Conservation (phyloP, 2,888 invertebrate species). For the Drosophila neutralis region DNA sequence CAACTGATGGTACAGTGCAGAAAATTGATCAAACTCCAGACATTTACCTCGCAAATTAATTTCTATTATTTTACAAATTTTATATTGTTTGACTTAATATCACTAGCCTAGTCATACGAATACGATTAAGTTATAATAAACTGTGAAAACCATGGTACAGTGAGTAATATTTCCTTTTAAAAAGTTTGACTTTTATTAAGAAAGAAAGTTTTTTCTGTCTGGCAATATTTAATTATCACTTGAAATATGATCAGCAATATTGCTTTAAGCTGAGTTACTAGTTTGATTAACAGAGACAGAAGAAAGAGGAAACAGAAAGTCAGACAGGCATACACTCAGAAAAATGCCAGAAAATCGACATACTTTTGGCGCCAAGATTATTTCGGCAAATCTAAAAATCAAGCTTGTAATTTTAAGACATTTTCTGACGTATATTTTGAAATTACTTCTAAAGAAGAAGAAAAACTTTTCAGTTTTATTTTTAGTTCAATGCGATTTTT, state of each 20-base stretch:
- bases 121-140: background rate
- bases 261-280: background rate
- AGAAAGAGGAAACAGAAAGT: background rate
- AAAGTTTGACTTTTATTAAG: background rate
- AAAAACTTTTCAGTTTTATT: background rate
- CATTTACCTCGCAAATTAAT: background rate
- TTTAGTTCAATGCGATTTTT: background rate
- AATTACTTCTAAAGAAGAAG: background rate
- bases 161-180: background rate
- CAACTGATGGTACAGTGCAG: conserved; percentile 9
- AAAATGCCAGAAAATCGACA: background rate
- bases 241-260: background rate
- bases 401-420: background rate
- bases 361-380: background rate
- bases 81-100: background rate
- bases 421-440: background rate
- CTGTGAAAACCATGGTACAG: background rate
- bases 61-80: background rate
- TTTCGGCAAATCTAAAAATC: background rate
- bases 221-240: background rate
- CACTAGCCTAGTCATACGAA: background rate
- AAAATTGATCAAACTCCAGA: background rate
- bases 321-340: background rate
- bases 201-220: background rate
- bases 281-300: background rate